phyloP scores from a whole-genome alignment of 2,797 vertebrate species.

The Melanotaenia trifasciata region DNA sequence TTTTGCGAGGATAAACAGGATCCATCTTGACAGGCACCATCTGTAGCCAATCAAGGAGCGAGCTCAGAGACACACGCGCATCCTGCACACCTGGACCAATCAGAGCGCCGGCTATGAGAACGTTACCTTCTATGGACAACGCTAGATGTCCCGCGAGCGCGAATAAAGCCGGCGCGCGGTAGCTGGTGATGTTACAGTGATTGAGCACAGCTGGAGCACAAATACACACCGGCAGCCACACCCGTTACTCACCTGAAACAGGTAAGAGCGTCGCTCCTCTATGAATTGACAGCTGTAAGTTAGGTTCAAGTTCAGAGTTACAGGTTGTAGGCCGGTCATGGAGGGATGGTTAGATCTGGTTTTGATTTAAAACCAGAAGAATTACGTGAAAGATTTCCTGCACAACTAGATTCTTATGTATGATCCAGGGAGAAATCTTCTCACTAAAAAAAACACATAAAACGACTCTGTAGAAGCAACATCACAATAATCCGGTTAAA shows the following conservation, averaged over 20 bases:
- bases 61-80: background rate
- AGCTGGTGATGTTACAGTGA: background rate
- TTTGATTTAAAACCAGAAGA: too few species aligned
- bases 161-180: background rate
- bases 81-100: slow-evolving; percentile 36
- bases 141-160: background rate
- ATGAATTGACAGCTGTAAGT: background rate
- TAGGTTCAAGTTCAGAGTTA: too few species aligned
- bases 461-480: too few species aligned
- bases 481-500: too few species aligned
- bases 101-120: slow-evolving; percentile 6
- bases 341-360: background rate
- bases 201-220: slow-evolving; percentile 1
- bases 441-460: too few species aligned
- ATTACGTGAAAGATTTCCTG: too few species aligned
- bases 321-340: too few species aligned
- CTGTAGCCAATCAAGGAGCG: slow-evolving; percentile 29
- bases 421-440: too few species aligned
- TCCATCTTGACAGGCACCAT: too few species aligned
- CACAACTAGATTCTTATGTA: too few species aligned
- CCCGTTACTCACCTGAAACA: slow-evolving; percentile 6
- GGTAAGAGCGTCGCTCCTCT: background rate
- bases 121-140: slow-evolving; percentile 21
- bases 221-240: background rate
- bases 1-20: too few species aligned